Evolutionary conservation across 2,888 invertebrate genomes (phyloP).

Genomic region (Phaonia tiefii): DNA sequence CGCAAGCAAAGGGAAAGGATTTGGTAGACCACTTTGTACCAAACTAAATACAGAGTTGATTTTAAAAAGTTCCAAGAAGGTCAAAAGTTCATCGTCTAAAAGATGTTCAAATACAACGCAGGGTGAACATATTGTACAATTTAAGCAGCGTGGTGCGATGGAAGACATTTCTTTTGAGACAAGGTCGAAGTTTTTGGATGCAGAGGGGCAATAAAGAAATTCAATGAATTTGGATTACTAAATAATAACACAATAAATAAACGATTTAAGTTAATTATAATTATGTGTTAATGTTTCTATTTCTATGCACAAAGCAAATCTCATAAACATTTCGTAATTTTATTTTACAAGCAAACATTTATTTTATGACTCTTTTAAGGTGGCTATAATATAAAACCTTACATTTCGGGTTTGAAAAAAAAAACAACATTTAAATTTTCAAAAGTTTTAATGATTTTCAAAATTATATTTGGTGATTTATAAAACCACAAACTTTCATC

Average conservation of each 20-base stretch:
- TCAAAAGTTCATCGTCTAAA: slow-evolving; percentile 22
- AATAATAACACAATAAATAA: not conserved
- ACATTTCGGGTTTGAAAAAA: too few species aligned
- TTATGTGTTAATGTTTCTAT: not conserved
- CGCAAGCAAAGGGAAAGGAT: slow-evolving; percentile 50
- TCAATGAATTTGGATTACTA: not conserved
- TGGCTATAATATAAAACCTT: too few species aligned
- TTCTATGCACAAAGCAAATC: too few species aligned
- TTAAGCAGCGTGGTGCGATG: too few species aligned
- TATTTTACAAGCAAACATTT: too few species aligned
- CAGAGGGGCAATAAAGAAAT: not conserved
- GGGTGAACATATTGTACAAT: not conserved
- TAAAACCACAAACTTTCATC: slow-evolving; percentile 50
- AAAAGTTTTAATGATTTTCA: not conserved
- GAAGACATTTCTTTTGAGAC: too few species aligned
- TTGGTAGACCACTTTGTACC: slow-evolving; percentile 8
- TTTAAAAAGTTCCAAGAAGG: slow-evolving; percentile 40
- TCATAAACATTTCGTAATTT: too few species aligned
- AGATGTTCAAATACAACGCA: slow-evolving; percentile 13
- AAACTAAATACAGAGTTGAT: slow-evolving; percentile 34
- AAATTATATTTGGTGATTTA: not conserved
- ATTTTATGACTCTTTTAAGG: not conserved
- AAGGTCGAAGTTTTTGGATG: slow-evolving; percentile 15
- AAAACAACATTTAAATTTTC: too few species aligned
- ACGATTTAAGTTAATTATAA: slow-evolving; percentile 6